Evolutionary conservation across 2,888 invertebrate species (phyloP), one percentile per base, ranked within the genome.

Genomic region (Leptura quadrifasciata): DNA sequence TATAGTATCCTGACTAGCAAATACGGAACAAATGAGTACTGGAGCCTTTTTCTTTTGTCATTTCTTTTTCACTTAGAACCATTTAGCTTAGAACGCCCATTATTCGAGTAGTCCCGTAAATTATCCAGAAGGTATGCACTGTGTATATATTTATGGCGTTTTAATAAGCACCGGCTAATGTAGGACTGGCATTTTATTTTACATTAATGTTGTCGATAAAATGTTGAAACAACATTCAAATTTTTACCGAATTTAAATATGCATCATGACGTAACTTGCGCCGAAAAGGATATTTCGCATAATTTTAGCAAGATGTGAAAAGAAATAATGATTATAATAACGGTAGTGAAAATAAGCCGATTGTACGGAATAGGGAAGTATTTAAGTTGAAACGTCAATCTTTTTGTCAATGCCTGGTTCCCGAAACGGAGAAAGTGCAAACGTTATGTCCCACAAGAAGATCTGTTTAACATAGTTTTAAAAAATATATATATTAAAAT

Each of bases 151-250:
- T 57, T 57, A 57, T 57, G 21, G 18, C 18, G 57, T 57, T 21
- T 57, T 57, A 21, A 20, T 57, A 57, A 57, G 57, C 21, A 57
- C 24, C 47, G 65, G 52, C 52, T 21, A 52, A 65, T 65, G 65
- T 65, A 54, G 65, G 65, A 65, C 47, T 54, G 65, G 65, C 63
- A 18, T 39, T 63, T 39, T 47, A 47, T 47, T 47, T 47, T 47
- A 39, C 6, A 47, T n/a, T 47, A 47, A 47, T n/a, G 47, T 47
- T 47, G 47, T 15, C 12, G 47, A 47, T 47, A n/a, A 47, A 47
- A 47, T 47, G 47, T 47, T 47, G 5, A 47, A 47, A 47, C n/a
- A 47, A 47, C 47, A n/a, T n/a, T 47, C 15, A 12, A 47, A 47
- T 15, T 47, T 39, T 47, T n/a, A n/a, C 47, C 1, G 47, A 47